Evolutionary conservation across 2,797 vertebrate genomes (phyloP).

Genomic region (Brachymystax lenok): DNA sequence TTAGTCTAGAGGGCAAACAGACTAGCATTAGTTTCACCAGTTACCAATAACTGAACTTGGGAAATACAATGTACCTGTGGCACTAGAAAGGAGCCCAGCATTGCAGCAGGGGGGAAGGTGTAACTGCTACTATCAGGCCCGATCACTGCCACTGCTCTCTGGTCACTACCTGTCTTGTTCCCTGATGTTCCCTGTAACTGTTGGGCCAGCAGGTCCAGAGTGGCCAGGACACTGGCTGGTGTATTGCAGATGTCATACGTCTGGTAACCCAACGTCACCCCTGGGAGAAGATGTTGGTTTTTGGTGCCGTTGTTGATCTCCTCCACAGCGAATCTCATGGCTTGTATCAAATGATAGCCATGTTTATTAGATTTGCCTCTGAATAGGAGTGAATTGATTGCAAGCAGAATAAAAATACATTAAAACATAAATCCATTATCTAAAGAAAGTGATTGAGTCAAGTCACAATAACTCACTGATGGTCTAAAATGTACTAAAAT

Average conservation of each 20-base stretch:
- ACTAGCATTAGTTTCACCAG: background rate
- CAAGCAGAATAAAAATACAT: background rate
- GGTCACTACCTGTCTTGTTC: background rate
- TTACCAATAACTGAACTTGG: background rate
- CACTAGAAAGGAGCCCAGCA: conserved; percentile 77
- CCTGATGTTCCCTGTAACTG: conserved; percentile 35
- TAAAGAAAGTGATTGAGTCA: background rate
- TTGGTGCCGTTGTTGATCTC: conserved; percentile 75
- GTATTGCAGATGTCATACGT: conserved; percentile 79
- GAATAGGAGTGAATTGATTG: background rate
- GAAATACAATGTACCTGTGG: conserved; percentile 72
- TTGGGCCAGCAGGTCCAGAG: conserved; percentile 66
- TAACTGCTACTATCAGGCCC: conserved; percentile 81
- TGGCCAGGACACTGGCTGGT: conserved; percentile 70
- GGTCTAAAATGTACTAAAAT: conserved; percentile 3
- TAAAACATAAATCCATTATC: background rate
- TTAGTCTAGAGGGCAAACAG: background rate
- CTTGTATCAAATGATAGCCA: conserved; percentile 78
- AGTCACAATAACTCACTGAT: background rate
- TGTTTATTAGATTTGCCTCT: conserved; percentile 71
- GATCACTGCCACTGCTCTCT: conserved; percentile 72
- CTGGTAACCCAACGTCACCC: conserved; percentile 80
- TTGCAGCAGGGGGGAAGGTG: conserved; percentile 67
- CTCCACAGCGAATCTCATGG: conserved; percentile 78
- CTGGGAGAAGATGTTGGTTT: conserved; percentile 63